A percentile compares a stretch with the other conserved stretches of the same genome.
Conservation (phyloP, 2,113 vertebrate species). For the Noturus placidus region DNA sequence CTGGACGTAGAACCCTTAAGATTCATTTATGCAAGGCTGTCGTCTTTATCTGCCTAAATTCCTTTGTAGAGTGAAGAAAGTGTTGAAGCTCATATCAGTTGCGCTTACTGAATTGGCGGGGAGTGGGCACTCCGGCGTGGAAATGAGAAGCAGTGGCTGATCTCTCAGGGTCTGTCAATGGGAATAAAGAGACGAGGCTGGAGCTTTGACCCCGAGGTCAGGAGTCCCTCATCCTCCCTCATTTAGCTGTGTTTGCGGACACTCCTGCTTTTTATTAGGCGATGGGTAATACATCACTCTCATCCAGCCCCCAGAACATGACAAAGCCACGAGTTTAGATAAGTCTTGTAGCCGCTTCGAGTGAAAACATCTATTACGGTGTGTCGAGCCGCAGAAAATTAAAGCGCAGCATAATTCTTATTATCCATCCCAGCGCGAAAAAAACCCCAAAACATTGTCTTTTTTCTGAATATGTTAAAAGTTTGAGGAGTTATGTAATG, state of each 20-base stretch:
- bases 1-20: constrained; percentile 3
- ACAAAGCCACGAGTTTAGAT: constrained; percentile 27
- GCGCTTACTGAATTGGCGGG: constrained; percentile 48
- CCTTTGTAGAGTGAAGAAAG: constrained; percentile 29
- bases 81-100: constrained; percentile 46
- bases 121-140: constrained; percentile 43
- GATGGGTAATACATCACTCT: constrained; percentile 48
- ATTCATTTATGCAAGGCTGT: constrained; percentile 4
- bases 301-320: constrained; percentile 27
- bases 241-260: constrained; percentile 63
- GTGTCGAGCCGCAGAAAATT: neutral
- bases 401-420: neutral
- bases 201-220: constrained; percentile 55
- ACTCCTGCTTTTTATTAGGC: constrained; percentile 58
- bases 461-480: neutral
- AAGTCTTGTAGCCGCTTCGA: neutral
- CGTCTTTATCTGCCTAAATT: constrained; percentile 5
- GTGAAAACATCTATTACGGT: neutral
- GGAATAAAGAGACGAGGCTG: constrained; percentile 48
- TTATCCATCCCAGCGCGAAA: neutral
- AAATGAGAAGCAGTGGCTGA: constrained; percentile 52
- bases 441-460: neutral
- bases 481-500: neutral
- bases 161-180: constrained; percentile 45
- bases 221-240: constrained; percentile 56